phyloP scores from a whole-genome alignment of 1,140 invertebrate genomes.

The Trigoniulus corallinus region DNA sequence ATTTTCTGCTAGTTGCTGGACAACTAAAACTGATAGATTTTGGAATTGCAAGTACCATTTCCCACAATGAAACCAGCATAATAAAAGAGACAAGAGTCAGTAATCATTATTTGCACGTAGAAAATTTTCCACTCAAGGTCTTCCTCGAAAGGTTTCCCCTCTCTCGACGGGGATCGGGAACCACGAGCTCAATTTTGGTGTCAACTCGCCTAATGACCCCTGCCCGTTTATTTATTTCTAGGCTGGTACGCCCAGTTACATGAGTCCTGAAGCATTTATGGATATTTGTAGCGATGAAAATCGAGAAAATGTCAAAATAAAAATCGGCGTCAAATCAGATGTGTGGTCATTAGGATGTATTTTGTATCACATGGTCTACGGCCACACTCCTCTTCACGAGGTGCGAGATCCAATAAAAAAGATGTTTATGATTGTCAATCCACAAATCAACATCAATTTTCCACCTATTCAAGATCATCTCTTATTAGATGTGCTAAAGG shows the following conservation, averaged over 20 bases:
- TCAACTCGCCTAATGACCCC: no score
- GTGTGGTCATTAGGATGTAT: constrained; percentile 97
- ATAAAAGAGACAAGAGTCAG: constrained; percentile 47
- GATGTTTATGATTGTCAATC: constrained; percentile 63
- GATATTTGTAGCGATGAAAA: constrained; percentile 17
- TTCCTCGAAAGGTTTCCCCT: not conserved
- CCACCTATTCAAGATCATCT: constrained; percentile 29
- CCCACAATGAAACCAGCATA: constrained; percentile 76
- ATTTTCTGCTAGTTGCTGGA: constrained; percentile 78
- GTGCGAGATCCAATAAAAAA: constrained; percentile 55
- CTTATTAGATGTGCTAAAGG: constrained; percentile 26
- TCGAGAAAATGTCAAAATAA: constrained; percentile 12
- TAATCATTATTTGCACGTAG: not conserved
- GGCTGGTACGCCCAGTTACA: constrained; percentile 85
- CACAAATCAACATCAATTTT: constrained; percentile 49
- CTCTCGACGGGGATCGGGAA: not conserved
- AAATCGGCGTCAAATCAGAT: constrained; percentile 85
- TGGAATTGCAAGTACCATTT: constrained; percentile 83
- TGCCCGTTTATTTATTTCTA: constrained; percentile 13
- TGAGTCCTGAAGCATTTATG: constrained; percentile 81
- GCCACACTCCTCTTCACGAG: constrained; percentile 76
- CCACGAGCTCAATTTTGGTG: no score
- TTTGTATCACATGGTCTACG: constrained; percentile 81
- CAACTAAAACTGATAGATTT: constrained; percentile 93
- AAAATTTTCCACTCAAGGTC: not conserved